Base-by-base conservation (phyloP, 2,797 vertebrate genomes). In the Danionella dracula region DNA sequence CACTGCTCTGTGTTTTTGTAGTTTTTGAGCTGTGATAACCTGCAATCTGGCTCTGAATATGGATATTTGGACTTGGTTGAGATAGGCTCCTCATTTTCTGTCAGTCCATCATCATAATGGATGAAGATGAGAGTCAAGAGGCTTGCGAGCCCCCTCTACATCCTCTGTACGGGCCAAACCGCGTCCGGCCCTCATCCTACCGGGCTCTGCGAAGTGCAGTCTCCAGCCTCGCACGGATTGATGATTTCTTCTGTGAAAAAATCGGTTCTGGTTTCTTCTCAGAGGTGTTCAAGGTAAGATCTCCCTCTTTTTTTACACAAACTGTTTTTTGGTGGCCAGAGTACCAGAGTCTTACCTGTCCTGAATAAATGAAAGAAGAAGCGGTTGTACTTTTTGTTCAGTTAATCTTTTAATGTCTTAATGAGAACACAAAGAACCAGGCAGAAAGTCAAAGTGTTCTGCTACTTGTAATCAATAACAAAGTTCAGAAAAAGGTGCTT, bases 211-310 rank as follows among this genome's bases (percentile, higher is more conserved):
- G 93, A 78, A 95, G 93, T 40, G 94, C 94, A 0, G 94, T 96
- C 77, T 96, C 93, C 84, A 94, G 91, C 65, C 86, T 97, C 77
- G 92, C 93, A 35, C 90, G 94, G 21, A 90, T 97, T 8, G 94
- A 97, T 2, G 94, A 97, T 86, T 97, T 97, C 84, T 93, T 92
- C 88, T 95, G 94, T 67, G 95, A 97, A 85, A 95, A 94, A 85
- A 95, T 96, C 3, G 95, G 94, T 1, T 90, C 93, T 0, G 95
- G 94, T 27, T 97, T 97, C 89, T 97, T 96, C 85, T 97, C 95
- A 0, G 95, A 97, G 81, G 94, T 97, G 56, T 97, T 95, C 71
- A 97, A 96, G 95, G 95, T 97, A 83, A 21, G 8, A 19, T n/a
- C 19, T 44, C 8, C 7, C 15, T 8, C 16, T 9, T 19, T 20